Evolutionary conservation across 1,140 invertebrate species (phyloP).

Genomic region (Achatina immaculata): DNA sequence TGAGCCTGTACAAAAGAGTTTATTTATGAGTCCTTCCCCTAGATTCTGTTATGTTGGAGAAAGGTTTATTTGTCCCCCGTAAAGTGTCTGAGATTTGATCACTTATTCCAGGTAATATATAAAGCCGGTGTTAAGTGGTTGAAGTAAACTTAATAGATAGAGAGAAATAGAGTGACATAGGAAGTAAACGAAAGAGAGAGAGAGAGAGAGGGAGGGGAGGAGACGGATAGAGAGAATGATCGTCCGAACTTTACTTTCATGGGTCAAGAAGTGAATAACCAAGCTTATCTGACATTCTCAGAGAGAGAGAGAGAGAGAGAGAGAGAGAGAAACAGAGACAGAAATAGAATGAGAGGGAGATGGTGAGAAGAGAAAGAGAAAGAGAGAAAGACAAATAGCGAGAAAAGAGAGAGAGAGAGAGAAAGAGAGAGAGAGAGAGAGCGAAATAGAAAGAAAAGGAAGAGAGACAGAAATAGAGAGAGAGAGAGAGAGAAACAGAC

Average conservation of each 20-base stretch:
- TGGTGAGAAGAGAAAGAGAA: neutral
- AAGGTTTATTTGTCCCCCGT: too few relatives aligned
- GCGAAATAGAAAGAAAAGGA: neutral
- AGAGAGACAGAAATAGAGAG: too few relatives aligned
- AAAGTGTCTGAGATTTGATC: too few relatives aligned
- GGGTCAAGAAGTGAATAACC: too few relatives aligned
- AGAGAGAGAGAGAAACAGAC: neutral
- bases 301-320: conserved; percentile 31
- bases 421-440: neutral
- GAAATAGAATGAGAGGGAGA: neutral
- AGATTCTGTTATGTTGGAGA: too few relatives aligned
- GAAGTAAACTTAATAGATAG: neutral
- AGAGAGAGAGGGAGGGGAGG: conserved; percentile 28
- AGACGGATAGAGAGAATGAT: neutral
- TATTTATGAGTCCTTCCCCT: too few relatives aligned
- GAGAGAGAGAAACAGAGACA: neutral
- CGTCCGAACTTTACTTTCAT: too few relatives aligned
- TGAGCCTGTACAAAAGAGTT: too few relatives aligned
- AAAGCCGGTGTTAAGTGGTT: neutral
- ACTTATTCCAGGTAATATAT: too few relatives aligned
- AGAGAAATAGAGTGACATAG: neutral
- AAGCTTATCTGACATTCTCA: too few relatives aligned
- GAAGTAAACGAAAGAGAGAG: neutral
- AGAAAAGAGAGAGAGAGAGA: neutral
- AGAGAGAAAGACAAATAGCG: neutral